Evolutionary conservation across 1,140 invertebrate species (phyloP).

Genomic region (Bactericera cockerelli): DNA sequence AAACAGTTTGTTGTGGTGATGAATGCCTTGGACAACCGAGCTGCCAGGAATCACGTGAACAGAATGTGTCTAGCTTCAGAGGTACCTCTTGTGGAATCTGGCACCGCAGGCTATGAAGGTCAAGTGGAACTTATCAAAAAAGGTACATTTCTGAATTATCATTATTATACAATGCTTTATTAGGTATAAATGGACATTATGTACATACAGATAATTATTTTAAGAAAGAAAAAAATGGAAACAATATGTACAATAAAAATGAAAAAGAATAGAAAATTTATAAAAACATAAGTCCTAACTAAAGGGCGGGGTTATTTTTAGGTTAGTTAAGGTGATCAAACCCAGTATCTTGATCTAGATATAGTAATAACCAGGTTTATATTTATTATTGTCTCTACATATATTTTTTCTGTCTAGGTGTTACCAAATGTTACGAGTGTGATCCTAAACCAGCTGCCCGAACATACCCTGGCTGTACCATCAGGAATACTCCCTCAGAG

Average conservation of each 20-base stretch:
- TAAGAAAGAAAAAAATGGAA: no score
- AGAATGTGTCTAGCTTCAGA: conserved; percentile 93
- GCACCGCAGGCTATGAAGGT: conserved; percentile 90
- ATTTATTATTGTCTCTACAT: no score
- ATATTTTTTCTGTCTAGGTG: background rate
- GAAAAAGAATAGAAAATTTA: no score
- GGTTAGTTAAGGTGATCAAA: no score
- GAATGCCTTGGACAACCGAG: conserved; percentile 94
- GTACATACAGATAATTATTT: no score
- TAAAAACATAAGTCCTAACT: no score
- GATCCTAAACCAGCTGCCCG: conserved; percentile 80
- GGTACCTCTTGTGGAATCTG: conserved; percentile 88
- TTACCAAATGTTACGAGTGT: conserved; percentile 94
- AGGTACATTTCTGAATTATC: no score
- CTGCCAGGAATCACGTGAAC: conserved; percentile 96
- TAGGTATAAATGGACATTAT: no score
- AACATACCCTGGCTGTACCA: conserved; percentile 94
- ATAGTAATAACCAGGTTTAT: no score
- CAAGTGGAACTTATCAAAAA: conserved; percentile 81
- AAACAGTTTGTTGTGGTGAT: conserved; percentile 83
- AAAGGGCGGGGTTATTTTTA: conserved; percentile 42
- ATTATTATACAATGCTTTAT: no score
- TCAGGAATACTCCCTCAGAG: conserved; percentile 97
- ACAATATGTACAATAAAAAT: no score
- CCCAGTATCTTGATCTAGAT: no score